A percentile compares a stretch with the other conserved stretches of the same genome.
Conservation (phyloP, 2,113 vertebrate species). For the Herpetotheres cachinnans region DNA sequence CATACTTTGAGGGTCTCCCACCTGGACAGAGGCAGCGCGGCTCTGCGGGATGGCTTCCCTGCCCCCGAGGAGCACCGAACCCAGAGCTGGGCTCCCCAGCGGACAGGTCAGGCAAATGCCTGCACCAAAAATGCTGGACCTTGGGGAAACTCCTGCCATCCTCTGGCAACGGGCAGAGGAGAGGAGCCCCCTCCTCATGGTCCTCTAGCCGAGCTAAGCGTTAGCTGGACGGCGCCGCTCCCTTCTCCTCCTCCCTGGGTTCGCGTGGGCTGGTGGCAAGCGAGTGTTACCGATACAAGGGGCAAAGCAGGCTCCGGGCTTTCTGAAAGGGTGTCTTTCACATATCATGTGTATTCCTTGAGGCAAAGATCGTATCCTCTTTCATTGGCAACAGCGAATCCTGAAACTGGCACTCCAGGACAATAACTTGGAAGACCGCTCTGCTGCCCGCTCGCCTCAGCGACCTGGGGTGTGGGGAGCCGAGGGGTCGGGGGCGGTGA, state of each 20-base stretch:
- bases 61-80: background rate
- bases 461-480: background rate
- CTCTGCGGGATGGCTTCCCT: background rate
- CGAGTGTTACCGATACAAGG: accelerated
- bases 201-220: accelerated
- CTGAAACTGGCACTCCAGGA: background rate
- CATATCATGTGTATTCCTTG: background rate
- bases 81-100: accelerated
- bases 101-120: background rate
- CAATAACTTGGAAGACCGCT: background rate
- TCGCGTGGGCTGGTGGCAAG: accelerated
- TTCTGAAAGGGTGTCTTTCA: background rate
- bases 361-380: background rate
- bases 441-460: background rate
- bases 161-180: background rate
- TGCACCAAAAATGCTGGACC: background rate
- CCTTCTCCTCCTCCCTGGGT: background rate
- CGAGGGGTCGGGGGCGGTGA: background rate
- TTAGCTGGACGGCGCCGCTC: accelerated
- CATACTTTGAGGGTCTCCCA: background rate
- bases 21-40: accelerated
- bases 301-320: background rate
- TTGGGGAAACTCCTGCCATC: background rate
- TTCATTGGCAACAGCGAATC: background rate
- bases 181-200: background rate